Evolutionary conservation across 2,797 vertebrate species (phyloP), one percentile per base, ranked within the genome.

Genomic region (Enteromius unitaeniatus): DNA sequence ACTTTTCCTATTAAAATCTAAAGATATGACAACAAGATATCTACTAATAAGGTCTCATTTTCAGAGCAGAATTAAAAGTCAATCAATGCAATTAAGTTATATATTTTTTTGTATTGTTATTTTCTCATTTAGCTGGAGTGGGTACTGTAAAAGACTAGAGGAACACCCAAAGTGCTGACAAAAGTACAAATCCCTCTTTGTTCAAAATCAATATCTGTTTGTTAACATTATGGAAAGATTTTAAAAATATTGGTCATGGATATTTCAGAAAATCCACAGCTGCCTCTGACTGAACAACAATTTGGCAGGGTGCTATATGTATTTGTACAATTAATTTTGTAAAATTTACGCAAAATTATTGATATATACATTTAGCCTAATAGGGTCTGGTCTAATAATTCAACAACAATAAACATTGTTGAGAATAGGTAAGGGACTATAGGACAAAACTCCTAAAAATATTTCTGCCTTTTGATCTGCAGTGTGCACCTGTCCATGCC

Each of bases 401-500:
- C 10, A 51, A 17, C 13, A 68, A 13, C 45, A 37, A 37, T 53
- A 55, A 13, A 55, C 21, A 55, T 4, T 37, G 7, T 37, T 49
- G 49, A 42, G 62, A 47, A 47, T 37, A 34, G 17, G 19, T 5
- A 37, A 17, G 28, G 17, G 23, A 60, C 64, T 53, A 23, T 42
- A 17, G 21, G 14, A 74, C 26, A 51, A 45, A 82, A 64, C 53
- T 47, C 42, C 26, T 62, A n/a, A 47, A 31, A 81, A 31, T 4
- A 73, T 80, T 78, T n/a, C 70, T 64, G 64, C 72, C 77, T 90
- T 88, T 88, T 91, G 91, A 92, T 92, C 91, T 92, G 89, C 92
- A 89, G 89, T 87, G 88, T 92, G 92, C 91, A 93, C 92, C 93
- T 94, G 94, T 93, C 89, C 88, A 87, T 68, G 89, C 6, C 68